phyloP scores from a whole-genome alignment of 2,113 vertebrate genomes.

The Catharus minimus region DNA sequence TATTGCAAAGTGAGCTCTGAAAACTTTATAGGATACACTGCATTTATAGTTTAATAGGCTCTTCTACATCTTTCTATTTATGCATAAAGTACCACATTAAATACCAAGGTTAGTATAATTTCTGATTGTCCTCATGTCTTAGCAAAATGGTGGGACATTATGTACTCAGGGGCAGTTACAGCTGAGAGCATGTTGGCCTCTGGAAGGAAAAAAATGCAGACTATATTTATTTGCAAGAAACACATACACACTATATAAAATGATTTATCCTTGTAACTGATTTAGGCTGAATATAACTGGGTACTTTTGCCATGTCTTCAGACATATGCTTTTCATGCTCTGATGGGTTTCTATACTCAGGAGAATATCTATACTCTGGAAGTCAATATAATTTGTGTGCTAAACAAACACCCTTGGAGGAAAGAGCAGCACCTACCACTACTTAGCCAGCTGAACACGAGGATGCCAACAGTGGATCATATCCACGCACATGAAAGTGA shows the following conservation, averaged over 20 bases:
- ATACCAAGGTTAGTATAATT: background rate
- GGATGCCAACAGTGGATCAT: background rate
- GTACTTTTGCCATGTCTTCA: background rate
- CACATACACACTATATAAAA: background rate
- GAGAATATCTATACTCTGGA: background rate
- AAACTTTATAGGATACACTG: background rate
- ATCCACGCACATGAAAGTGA: fast-evolving
- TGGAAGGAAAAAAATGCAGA: background rate
- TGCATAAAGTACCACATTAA: background rate
- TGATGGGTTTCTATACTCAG: background rate
- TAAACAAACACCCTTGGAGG: background rate
- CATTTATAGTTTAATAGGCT: background rate
- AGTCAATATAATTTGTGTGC: background rate
- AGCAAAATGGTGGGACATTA: background rate
- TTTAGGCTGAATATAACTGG: background rate
- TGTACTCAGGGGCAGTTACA: background rate
- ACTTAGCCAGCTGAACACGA: background rate
- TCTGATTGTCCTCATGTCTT: background rate
- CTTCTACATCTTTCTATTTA: background rate
- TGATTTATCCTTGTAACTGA: background rate
- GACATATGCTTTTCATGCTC: background rate
- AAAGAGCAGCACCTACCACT: background rate
- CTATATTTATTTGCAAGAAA: background rate
- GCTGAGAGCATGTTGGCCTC: background rate
- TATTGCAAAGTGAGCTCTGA: background rate